Base-by-base conservation (phyloP, 2,113 vertebrate species). In the Calonectris borealis region DNA sequence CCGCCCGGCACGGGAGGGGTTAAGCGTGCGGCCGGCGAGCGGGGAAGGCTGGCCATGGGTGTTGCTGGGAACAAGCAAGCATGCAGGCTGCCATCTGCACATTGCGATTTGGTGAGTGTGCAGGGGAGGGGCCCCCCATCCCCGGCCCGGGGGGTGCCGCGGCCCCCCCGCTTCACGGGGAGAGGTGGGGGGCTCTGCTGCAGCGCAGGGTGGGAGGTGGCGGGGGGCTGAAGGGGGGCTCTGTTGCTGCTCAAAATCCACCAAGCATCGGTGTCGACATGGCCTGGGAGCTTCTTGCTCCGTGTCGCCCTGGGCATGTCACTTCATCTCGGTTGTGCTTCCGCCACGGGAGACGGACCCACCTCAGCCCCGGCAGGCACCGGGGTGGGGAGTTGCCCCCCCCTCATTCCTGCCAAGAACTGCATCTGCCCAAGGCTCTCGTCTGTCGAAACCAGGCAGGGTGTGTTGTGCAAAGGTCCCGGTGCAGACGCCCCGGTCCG, bases 31-130 rank as follows among this genome's bases (percentile, higher is more conserved):
- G 32, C 29, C 12, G 5, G 18, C 9, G 4, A 32, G 60, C 13
- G 7, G 66, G 57, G 58, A 49, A 65, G 42, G 38, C 20, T 73
- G 49, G 62, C 72, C 42, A 62, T 71, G 92, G 94, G 82, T 92
- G 96, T 54, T 85, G 73, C 93, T 96, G 90, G 80, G 78, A 91
- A 52, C 15, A 0, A 34, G 76, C 49, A 7, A 38, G 16, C 4
- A 1, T 31, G 76, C 40, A 4, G 7, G 32, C 77, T 86, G 92
- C 79, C 87, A 62, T 95, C 88, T 25, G 93, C 96, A 83, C 88
- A 83, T 83, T 93, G 57, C 42, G 48, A 90, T 96, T 94, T 7
- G 93, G 94, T 93, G 96, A 96, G 94, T 95, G 83, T 88, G 93
- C 93, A 18, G 25, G 94, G 94, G 85, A 92, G 88, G 82, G 85